Conservation (phyloP, 2,888 invertebrate species). For the Melanostoma scalare region DNA sequence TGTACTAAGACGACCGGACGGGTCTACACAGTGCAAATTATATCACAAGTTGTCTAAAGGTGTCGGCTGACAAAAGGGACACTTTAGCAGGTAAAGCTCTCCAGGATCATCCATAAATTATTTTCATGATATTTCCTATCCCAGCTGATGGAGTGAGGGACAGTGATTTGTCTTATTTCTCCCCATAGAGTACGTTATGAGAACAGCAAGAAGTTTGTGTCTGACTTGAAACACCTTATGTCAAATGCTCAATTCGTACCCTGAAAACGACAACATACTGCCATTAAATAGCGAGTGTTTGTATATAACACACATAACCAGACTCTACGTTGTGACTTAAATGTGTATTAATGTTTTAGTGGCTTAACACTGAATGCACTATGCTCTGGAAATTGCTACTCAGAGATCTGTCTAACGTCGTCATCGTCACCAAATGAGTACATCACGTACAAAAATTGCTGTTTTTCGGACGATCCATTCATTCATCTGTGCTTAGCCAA, state of each 20-base stretch:
- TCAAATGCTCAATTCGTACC: neutral
- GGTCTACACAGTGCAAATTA: too few relatives aligned
- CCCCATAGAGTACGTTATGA: too few relatives aligned
- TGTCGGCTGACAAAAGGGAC: too few relatives aligned
- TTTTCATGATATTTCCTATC: too few relatives aligned
- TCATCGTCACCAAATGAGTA: conserved; percentile 16
- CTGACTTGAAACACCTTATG: neutral
- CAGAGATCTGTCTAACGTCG: conserved; percentile 1
- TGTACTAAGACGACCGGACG: too few relatives aligned
- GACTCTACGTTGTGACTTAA: conserved; percentile 12
- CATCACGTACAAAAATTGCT: conserved; percentile 40
- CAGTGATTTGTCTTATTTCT: too few relatives aligned
- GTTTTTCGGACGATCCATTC: neutral
- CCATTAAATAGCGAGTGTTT: conserved; percentile 17
- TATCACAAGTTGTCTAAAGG: too few relatives aligned
- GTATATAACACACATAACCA: neutral
- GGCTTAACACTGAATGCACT: conserved; percentile 48
- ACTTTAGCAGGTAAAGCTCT: too few relatives aligned
- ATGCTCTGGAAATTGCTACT: conserved; percentile 31
- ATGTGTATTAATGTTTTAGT: conserved; percentile 55
- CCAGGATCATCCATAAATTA: too few relatives aligned
- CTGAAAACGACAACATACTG: conserved; percentile 23
- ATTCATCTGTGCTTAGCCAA: neutral
- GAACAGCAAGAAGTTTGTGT: too few relatives aligned
- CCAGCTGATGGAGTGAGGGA: too few relatives aligned